A percentile compares a stretch with the other conserved stretches of the same genome.
Evolutionary conservation across 2,797 vertebrate species (phyloP).

Genomic region (Phoeniculus purpureus): DNA sequence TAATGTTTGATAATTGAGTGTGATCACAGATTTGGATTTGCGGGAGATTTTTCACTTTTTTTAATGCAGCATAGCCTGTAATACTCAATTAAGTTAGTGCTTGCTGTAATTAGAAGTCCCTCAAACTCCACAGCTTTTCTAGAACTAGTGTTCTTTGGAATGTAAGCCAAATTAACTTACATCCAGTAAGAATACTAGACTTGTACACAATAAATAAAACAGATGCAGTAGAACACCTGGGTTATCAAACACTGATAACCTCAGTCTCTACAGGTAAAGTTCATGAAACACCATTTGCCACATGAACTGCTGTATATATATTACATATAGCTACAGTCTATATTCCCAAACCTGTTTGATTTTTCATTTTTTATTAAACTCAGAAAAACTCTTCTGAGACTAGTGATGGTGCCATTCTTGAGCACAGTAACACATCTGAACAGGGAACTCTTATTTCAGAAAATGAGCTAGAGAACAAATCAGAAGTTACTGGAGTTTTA

Average conservation of each 20-base stretch:
- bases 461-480: neutral
- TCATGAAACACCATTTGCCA: neutral
- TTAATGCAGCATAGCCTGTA: neutral
- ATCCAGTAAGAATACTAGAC: neutral
- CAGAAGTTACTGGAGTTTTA: neutral
- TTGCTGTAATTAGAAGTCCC: neutral
- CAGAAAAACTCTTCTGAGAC: neutral
- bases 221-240: neutral
- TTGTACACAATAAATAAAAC: neutral
- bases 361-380: neutral
- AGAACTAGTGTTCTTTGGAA: neutral
- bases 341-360: neutral
- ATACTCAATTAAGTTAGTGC: neutral
- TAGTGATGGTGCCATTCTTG: neutral
- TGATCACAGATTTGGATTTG: neutral
- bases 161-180: neutral
- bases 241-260: neutral
- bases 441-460: neutral
- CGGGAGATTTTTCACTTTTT: neutral
- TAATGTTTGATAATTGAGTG: neutral
- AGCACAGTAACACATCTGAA: neutral
- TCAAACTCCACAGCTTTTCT: neutral
- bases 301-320: neutral
- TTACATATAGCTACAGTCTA: neutral
- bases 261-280: rapidly evolving